phyloP scores from a whole-genome alignment of 2,888 invertebrate genomes.

The Drosophila mettleri region DNA sequence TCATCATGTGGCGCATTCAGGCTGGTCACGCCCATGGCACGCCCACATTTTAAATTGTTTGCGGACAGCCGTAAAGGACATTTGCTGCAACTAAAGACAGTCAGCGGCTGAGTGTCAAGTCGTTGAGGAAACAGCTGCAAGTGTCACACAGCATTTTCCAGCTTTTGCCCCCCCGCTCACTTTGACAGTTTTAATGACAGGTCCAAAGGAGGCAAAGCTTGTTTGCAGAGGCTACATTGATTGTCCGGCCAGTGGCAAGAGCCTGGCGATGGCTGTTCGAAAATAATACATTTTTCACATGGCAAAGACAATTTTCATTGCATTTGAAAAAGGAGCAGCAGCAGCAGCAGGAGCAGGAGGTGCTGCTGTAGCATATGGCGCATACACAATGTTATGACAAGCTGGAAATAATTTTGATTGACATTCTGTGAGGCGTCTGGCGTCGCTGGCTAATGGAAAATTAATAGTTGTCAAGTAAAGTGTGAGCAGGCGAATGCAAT shows the following conservation, averaged over 20 bases:
- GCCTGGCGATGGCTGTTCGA: background rate
- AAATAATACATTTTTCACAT: conserved; percentile 40
- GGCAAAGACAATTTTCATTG: conserved; percentile 40
- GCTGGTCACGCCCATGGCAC: background rate
- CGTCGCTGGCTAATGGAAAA: conserved; percentile 54
- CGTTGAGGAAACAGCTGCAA: conserved; percentile 61
- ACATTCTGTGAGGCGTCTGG: conserved; percentile 41
- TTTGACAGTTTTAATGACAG: conserved; percentile 66
- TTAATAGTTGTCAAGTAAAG: conserved; percentile 53
- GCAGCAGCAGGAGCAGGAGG: background rate
- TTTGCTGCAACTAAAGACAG: conserved; percentile 30
- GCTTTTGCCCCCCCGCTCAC: conserved; percentile 18
- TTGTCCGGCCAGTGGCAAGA: conserved; percentile 15
- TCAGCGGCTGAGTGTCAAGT: conserved; percentile 23
- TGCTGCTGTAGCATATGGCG: conserved; percentile 24
- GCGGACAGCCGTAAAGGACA: conserved; percentile 22
- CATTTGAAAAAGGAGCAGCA: conserved; percentile 23
- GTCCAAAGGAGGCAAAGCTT: conserved; percentile 1
- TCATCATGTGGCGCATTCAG: conserved; percentile 13
- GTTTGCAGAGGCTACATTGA: conserved; percentile 26
- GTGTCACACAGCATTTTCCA: conserved; percentile 60
- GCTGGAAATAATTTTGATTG: conserved; percentile 60
- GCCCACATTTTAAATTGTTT: conserved; percentile 34
- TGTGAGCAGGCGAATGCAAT: conserved; percentile 29
- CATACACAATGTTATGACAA: conserved; percentile 58